Evolutionary conservation across 30 jellyfish, hydroid and myxozoan genomes (phyloP).

Genomic region (Pelagia noctiluca): DNA sequence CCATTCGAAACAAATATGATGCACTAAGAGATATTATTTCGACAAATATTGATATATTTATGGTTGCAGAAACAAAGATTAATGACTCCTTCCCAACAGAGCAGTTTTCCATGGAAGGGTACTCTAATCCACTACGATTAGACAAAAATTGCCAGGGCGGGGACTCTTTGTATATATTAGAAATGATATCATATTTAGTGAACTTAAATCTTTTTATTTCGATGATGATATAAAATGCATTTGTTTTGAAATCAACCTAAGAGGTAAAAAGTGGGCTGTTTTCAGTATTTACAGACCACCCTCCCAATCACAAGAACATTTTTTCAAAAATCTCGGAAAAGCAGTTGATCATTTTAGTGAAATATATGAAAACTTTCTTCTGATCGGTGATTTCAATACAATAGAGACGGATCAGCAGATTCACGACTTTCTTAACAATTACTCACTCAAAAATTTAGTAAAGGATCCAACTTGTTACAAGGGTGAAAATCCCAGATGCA

Average conservation of each 20-base stretch:
- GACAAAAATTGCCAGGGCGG: slow-evolving; percentile 9
- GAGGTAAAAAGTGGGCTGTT: slow-evolving; percentile 10
- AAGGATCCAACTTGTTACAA: no score
- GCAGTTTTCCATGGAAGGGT: slow-evolving; percentile 5
- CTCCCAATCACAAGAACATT: not conserved
- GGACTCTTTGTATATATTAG: slow-evolving; percentile 13
- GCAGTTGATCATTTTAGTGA: slow-evolving; percentile 14
- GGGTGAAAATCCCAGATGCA: no score
- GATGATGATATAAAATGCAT: not conserved
- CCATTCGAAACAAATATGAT: no score
- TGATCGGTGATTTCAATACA: slow-evolving; percentile 19
- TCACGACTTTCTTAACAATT: no score
- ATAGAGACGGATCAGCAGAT: no score
- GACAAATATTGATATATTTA: slow-evolving; percentile 6
- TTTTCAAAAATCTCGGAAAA: no score
- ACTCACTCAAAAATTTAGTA: no score
- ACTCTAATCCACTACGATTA: not conserved
- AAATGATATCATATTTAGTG: not conserved
- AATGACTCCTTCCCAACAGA: no score
- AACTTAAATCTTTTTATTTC: slow-evolving; percentile 6
- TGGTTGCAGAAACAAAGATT: slow-evolving; percentile 25
- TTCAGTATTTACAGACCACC: slow-evolving; percentile 36
- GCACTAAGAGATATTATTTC: no score
- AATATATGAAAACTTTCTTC: slow-evolving; percentile 4
- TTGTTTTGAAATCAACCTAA: slow-evolving; percentile 11